Base-by-base conservation (phyloP, 92 coral and sea anemone species). In the Zoanthus solanderi region DNA sequence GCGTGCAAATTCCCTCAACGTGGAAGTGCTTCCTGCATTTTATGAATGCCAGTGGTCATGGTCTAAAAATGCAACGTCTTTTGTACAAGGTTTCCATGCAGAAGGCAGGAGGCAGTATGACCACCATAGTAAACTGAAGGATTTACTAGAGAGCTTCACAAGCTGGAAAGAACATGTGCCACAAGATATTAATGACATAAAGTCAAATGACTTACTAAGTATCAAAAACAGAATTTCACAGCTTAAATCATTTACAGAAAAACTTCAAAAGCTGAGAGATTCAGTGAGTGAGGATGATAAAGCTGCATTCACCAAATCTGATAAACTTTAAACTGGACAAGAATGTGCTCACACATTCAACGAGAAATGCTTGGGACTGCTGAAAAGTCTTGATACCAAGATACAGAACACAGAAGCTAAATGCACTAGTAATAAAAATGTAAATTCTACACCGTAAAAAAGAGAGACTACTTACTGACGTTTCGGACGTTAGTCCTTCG, bases 291-390 rank as follows among this genome's bases (percentile, higher is more conserved):
- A 87, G 84, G 84, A 75, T 87, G 53, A 60, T 87, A 78, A 77
- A 60, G 67, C 48, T n/a, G 76, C 84, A 46, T 78, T 87, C 78
- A 87, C 84, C 65, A 87, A 87, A 87, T 63, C 85, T 78, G 69
- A 78, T 29, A 84, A 84, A 73, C 71, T 88, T 72, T 72, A 81
- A 74, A 54, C 91, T 82, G 88, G 76, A 54, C 75, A 88, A 82
- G 91, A 65, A 72, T 80, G 87, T 79, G 87, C 87, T 80, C 87
- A 80, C 60, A 71, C 87, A 82, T 88, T 88, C 80, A 88, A 88
- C 44, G 69, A 88, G 83, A 88, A 82, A 54, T 83, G 91, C 88
- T 88, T 71, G 16, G 85, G 73, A 48, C 10, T 68, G 76, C 85
- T 88, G 78, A 61, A 74, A 88, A 80, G 91, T 17, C 63, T 87